phyloP scores from a whole-genome alignment of 2,797 vertebrate genomes.

The Pangasius sanitwongsei region DNA sequence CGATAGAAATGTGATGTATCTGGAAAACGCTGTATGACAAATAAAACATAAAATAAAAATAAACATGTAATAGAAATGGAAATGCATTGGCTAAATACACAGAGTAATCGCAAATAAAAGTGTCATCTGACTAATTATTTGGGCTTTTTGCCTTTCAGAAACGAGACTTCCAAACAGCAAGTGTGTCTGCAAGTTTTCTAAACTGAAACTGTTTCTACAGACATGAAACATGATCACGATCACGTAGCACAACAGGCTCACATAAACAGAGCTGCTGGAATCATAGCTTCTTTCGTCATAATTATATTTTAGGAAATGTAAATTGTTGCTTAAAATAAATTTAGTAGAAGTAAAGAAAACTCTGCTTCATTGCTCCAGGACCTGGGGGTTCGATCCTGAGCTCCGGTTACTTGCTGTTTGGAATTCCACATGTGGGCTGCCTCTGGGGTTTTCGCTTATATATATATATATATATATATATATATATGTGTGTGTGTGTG shows the following conservation, averaged over 20 bases:
- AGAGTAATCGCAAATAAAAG: not conserved
- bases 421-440: constrained; percentile 3
- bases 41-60: not conserved
- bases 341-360: constrained; percentile 4
- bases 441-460: not conserved
- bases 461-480: not conserved
- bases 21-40: too few relatives aligned
- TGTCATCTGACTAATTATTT: not conserved
- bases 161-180: not conserved
- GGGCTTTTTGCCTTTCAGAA: not conserved
- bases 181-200: not conserved
- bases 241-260: not conserved
- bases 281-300: not conserved
- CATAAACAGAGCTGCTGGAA: not conserved
- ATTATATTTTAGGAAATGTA: constrained; percentile 19
- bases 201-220: not conserved
- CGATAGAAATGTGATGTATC: not conserved
- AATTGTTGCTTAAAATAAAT: not conserved
- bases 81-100: not conserved
- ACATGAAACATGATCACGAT: not conserved
- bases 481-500: too few relatives aligned
- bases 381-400: not conserved
- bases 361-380: not conserved
- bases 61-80: not conserved
- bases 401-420: constrained; percentile 14